Base-by-base conservation (phyloP, 2,797 vertebrate genomes). In the Typhlichthys eigenmanni region DNA sequence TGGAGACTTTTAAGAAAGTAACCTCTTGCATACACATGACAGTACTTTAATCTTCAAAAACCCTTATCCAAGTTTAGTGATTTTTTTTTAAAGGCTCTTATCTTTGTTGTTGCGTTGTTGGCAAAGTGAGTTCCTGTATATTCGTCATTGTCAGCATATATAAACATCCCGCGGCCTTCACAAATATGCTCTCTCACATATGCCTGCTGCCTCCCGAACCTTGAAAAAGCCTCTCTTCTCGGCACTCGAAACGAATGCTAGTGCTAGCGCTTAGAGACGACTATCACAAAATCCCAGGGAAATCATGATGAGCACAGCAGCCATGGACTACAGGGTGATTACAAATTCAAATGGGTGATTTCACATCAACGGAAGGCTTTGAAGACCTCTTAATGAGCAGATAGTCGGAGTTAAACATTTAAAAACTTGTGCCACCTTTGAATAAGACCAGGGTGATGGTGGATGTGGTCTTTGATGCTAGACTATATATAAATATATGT, bases 321-420 rank as follows among this genome's bases (percentile, higher is more conserved):
- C 89, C 67, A 83, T 76, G 81, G 84, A 68, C 80, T 71, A 78
- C 89, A 88, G 90, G 88, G 87, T 90, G 93, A 95, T 95, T 94
- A 95, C 93, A 93, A 93, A 95, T 96, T 94, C 91, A 95, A 94
- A 95, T 92, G 91, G 92, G 88, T 89, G 93, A 93, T 92, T 95
- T 93, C 93, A 93, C 94, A 94, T 95, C 94, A 95, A 92, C 93
- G 90, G 90, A 77, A 91, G 75, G 80, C 92, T 93, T 95, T 93
- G 89, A 92, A 94, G 90, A 89, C 88, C 85, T 87, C 93, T 94
- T 96, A 96, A 96, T 94, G 93, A 97, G 94, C 90, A 87, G 88
- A 94, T 92, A 89, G 94, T 90, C 80, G 79, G 91, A 94, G 92
- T 89, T 91, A 91, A 94, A 92, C 90, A 88, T 90, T 87, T 83